Evolutionary conservation across 2,797 vertebrate species (phyloP), one percentile per base, ranked within the genome.

Genomic region (Danio albolineatus): DNA sequence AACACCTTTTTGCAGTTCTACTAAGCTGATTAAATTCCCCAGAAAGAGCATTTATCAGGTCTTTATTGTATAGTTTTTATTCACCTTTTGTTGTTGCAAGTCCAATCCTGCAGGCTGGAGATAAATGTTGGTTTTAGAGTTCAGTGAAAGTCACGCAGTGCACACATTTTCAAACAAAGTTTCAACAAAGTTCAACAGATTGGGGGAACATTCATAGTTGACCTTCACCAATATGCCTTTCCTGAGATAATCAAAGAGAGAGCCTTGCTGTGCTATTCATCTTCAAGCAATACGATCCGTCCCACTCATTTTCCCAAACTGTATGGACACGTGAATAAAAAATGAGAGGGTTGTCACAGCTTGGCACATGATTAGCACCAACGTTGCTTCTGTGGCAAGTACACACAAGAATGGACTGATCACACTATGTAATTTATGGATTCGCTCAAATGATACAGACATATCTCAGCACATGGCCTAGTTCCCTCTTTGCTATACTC

Each of bases 151-250:
- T 77, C 62, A 28, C 60, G 73, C 62, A 17, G 76, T 64, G 76
- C 62, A 61, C 73, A 73, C 70, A 44, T 80, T 85, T 82, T 28
- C n/a, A n/a, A 69, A 21, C 38, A 21, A 65, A 54, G 73, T 54
- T 85, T 82, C 28, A 69, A 21, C 38, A 21, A 65, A 54, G 73
- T 54, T 41, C 67, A 36, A 36, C 17, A 72, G 66, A 76, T 75
- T 60, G 51, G 61, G 48, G 57, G 59, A 60, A 69, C 59, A 73
- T 76, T 79, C 46, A 80, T 78, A 62, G 82, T 71, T 84, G 81
- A 86, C 87, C 86, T 89, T 89, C 72, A 76, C 44, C 74, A 39
- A 8, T 83, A 82, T 79, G 78, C 77, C 44, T 71, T 74, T 73
- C 73, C 53, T 57, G 46, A 57, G 65, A 80, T 81, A 81, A 86